Evolutionary conservation across 2,797 vertebrate genomes (phyloP), one percentile per base, ranked within the genome.

Genomic region (Orientallactaga sibirica): DNA sequence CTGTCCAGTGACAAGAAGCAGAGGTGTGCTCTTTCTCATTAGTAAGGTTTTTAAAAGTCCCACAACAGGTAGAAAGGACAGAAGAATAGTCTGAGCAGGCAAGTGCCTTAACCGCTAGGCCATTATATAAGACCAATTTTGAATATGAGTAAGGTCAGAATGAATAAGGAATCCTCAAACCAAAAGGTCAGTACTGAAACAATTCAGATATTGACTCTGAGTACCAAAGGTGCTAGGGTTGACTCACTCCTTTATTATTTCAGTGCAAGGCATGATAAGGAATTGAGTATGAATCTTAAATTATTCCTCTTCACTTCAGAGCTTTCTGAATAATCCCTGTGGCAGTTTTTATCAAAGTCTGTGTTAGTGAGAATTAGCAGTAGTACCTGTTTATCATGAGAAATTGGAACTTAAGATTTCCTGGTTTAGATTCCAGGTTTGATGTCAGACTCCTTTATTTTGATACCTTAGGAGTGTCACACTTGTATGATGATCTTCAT

Each of bases 201-300:
- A 68, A 6, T 71, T 78, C 22, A 78, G 12, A 11, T 29, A 7
- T 8, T 29, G 2, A 70, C 61, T 90, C 41, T 81, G 70, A 90
- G 73, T 71, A 67, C 20, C 6, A 78, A 58, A 61, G 48, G 71
- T 52, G 22, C 78, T 48, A 3, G 7, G 5, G 4, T 52, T 75
- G 15, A 24, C 19, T 79, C 52, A 67, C n/a, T n/a, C 68, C 55
- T 84, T 80, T 11, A 25, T 81, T 71, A n/a, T 74, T 92, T 93
- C 75, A 81, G 58, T 66, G 16, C 48, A 70, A 37, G 85, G 7
- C 41, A 52, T 29, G 24, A 15, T 62, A 76, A 88, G 55, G 15
- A 76, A 20, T 66, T 2, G 7, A 43, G 52, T 62, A 18, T 80
- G 41, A 70, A 61, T 86, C 80, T 91, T 52, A 79, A 79, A 55